Base-by-base conservation (phyloP, 2,797 vertebrate genomes). In the Galagoides demidoff region DNA sequence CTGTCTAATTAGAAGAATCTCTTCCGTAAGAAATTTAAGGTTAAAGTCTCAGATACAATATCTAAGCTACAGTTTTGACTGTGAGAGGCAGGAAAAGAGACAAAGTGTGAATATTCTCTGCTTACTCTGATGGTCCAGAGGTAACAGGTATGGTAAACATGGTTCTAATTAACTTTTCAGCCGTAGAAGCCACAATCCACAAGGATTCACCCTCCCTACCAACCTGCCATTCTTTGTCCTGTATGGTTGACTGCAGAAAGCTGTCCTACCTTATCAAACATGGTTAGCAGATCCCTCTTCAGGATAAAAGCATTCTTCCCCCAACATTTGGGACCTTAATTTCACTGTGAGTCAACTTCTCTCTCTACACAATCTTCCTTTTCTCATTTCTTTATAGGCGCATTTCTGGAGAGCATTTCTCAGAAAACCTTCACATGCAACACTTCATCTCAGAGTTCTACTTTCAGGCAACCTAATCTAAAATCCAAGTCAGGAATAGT, bases 381-480 rank as follows among this genome's bases (percentile, higher is more conserved):
- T 83, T 14, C 27, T 92, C 31, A 74, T 74, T 79, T 96, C 29
- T 43, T 93, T 64, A 89, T 16, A 83, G 49, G n/a, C 27, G 27
- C 10, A 86, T 59, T 68, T 92, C 64, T 74, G 43, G 37, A 89
- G 29, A 74, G 7, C 31, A 83, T 27, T 89, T 77, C 16, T 94
- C 27, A 73, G 71, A 64, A 92, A 77, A 61, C 1, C 1, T 85
- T 74, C 37, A 85, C 39, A 85, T 64, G 20, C 37, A 82, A 87
- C 23, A 90, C 39, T 92, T 64, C 25, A 83, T 70, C 43, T 93
- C 64, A 83, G 55, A 89, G 55, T 37, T 89, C 34, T 71, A 29
- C 64, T 71, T 94, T 25, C 31, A 78, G 5, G n/a, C 43, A 96
- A 57, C 45, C 81, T 39, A 74, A 94, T 61, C 20, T 76, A 84